Conservation (phyloP, 2,113 vertebrate species). For the Strix uralensis region DNA sequence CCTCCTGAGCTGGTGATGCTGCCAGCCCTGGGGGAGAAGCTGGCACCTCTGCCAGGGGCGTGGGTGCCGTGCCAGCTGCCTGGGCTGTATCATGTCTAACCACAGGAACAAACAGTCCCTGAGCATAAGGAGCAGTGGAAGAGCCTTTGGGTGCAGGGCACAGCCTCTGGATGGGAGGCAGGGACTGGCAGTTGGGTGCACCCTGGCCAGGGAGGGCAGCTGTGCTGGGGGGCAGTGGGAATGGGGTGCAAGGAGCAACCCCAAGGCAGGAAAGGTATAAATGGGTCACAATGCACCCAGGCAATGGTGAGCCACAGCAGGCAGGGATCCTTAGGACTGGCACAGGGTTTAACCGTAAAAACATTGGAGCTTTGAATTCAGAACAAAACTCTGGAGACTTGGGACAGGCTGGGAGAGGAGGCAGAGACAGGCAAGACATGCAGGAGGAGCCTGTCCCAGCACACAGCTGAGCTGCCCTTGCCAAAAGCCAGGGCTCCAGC, state of each 20-base stretch:
- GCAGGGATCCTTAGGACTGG: neutral
- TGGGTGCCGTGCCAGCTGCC: neutral
- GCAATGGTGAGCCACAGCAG: neutral
- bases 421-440: neutral
- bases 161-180: neutral
- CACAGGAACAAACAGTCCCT: neutral
- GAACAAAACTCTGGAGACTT: neutral
- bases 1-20: neutral
- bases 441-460: neutral
- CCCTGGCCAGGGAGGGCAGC: neutral
- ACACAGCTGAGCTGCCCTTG: neutral
- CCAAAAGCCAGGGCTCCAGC: neutral
- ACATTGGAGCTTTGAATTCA: neutral
- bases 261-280: neutral
- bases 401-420: neutral
- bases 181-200: neutral
- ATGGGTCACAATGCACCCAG: neutral
- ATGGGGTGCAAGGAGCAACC: neutral
- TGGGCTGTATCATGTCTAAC: neutral
- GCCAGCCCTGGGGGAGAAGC: neutral
- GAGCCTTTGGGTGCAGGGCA: neutral
- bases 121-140: neutral
- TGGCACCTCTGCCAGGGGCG: neutral
- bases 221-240: neutral
- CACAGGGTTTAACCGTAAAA: neutral